Conservation (phyloP, 2,797 vertebrate species). For the Halcyon chelicuti region DNA sequence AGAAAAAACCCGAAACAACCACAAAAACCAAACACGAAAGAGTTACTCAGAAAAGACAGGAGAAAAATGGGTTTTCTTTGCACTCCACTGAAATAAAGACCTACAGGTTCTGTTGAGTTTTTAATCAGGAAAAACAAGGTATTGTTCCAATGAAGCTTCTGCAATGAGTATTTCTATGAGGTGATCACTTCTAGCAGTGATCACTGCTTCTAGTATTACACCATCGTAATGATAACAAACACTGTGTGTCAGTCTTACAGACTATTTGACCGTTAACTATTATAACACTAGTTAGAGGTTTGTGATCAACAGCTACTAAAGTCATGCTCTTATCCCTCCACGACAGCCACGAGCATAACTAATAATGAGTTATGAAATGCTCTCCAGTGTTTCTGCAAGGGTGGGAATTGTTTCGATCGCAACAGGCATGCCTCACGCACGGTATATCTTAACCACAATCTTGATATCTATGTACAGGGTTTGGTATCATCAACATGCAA, state of each 20-base stretch:
- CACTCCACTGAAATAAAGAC: neutral
- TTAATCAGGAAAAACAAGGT: neutral
- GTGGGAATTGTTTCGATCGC: neutral
- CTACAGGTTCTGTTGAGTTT: neutral
- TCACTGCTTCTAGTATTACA: neutral
- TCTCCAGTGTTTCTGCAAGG: neutral
- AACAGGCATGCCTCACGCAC: neutral
- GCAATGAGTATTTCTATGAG: neutral
- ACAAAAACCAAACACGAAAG: no score
- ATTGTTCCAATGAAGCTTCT: neutral
- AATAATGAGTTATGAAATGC: neutral
- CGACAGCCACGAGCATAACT: neutral
- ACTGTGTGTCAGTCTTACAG: accelerated
- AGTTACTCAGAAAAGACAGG: neutral
- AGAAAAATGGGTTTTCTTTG: neutral
- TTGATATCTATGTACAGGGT: neutral
- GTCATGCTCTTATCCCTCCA: neutral
- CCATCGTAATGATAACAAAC: neutral
- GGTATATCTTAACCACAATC: neutral
- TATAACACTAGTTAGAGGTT: neutral
- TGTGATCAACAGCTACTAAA: neutral
- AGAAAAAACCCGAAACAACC: neutral
- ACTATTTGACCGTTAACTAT: neutral
- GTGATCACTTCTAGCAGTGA: neutral
- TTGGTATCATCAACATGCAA: neutral